phyloP scores from a whole-genome alignment of 1,140 invertebrate genomes.

The Elysia chlorotica region DNA sequence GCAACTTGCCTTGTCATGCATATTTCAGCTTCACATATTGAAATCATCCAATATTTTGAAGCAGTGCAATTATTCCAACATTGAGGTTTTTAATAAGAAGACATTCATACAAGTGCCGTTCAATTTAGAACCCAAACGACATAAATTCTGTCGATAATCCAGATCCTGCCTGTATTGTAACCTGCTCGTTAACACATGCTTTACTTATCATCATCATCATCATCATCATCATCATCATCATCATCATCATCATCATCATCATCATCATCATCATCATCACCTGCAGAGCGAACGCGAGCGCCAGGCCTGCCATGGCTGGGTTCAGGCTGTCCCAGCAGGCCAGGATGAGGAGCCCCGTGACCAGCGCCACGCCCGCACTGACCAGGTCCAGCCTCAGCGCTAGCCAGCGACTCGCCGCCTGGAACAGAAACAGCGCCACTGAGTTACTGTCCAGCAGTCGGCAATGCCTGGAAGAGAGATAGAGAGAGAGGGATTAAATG shows the following conservation, averaged over 20 bases:
- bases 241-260: background rate
- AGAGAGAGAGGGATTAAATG: no score
- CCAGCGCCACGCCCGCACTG: constrained; percentile 55
- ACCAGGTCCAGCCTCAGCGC: constrained; percentile 72
- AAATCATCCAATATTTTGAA: background rate
- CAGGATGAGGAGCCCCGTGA: constrained; percentile 68
- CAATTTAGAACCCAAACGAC: background rate
- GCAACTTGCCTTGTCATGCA: background rate
- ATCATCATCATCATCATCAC: constrained; percentile 30
- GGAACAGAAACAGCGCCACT: constrained; percentile 67
- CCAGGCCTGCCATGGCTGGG: constrained; percentile 72
- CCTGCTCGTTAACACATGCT: background rate
- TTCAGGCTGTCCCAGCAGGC: constrained; percentile 64
- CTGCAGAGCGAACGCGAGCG: constrained; percentile 71
- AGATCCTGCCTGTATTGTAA: background rate
- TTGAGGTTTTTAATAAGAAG: no score
- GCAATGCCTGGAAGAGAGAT: constrained; percentile 63
- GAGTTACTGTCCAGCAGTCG: constrained; percentile 67
- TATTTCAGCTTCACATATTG: background rate
- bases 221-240: background rate
- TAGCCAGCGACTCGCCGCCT: constrained; percentile 72
- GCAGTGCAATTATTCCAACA: background rate
- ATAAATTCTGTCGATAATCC: background rate
- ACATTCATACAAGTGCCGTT: background rate
- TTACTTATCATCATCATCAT: background rate